phyloP scores from a whole-genome alignment of 2,113 vertebrate genomes.

The Ondatra zibethicus region DNA sequence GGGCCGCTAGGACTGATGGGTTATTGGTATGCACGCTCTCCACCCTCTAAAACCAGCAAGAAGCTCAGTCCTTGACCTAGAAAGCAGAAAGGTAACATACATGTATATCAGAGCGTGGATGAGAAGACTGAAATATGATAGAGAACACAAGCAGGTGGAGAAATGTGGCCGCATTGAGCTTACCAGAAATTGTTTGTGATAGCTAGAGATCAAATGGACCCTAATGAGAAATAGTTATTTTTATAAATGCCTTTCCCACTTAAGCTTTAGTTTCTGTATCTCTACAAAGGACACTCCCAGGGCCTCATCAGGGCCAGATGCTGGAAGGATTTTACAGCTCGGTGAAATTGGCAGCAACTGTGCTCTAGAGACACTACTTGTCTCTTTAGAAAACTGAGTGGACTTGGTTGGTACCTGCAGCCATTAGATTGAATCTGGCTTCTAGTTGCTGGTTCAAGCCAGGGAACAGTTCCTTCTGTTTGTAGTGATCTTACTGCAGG shows the following conservation, averaged over 20 bases:
- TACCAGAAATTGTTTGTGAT: neutral
- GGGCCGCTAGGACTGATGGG: conserved; percentile 69
- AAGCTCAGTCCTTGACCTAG: conserved; percentile 9
- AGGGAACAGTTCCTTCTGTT: neutral
- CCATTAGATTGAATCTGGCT: conserved; percentile 5
- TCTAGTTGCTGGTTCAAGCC: conserved; percentile 6
- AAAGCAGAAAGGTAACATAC: neutral
- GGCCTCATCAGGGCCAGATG: neutral
- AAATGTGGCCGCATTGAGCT: neutral
- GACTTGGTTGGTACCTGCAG: neutral
- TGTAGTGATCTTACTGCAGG: neutral
- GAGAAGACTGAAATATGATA: neutral
- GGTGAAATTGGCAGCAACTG: neutral
- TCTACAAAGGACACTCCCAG: neutral
- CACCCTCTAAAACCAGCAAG: conserved; percentile 34
- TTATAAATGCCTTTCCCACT: neutral
- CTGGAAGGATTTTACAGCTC: neutral
- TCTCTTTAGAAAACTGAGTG: conserved; percentile 2
- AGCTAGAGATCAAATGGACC: neutral
- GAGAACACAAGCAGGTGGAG: neutral
- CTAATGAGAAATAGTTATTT: conserved; percentile 25
- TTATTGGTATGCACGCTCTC: neutral
- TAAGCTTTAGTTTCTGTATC: neutral
- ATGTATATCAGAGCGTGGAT: neutral
- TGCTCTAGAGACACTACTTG: neutral